These are phyloP conservation scores for Cerastoderma edule DNA, from an alignment of 2,888 invertebrate genomes.

Conservation along the genomic window DNA sequence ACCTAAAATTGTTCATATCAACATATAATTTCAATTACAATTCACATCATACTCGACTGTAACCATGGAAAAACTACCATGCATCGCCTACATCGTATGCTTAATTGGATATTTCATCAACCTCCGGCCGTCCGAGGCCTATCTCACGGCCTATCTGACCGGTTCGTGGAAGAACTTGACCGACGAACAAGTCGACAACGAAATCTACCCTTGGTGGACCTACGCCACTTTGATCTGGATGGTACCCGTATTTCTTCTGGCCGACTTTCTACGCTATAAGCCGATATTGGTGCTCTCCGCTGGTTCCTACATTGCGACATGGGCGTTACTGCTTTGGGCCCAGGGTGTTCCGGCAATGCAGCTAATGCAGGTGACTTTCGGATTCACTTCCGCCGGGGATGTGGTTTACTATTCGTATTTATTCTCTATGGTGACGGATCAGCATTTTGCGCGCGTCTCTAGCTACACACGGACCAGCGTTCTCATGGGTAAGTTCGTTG, in stretches of 20 bases:
- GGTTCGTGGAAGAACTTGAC: conserved; percentile 58
- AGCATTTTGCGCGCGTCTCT: conserved; percentile 92
- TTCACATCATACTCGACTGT: too few relatives aligned
- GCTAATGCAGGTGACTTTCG: conserved; percentile 90
- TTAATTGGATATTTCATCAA: conserved; percentile 63
- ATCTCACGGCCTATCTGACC: conserved; percentile 59
- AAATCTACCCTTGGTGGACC: conserved; percentile 94
- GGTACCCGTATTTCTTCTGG: conserved; percentile 91
- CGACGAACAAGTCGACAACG: conserved; percentile 72
- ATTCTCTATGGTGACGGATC: conserved; percentile 93
- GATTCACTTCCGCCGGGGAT: conserved; percentile 94
- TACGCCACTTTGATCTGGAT: conserved; percentile 91
- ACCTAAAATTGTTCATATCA: too few relatives aligned
- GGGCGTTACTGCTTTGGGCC: conserved; percentile 90
- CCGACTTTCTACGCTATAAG: conserved; percentile 92
- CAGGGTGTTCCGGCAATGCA: conserved; percentile 89
- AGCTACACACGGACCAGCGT: conserved; percentile 93
- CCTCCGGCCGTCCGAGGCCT: conserved; percentile 65
- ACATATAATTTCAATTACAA: too few relatives aligned
- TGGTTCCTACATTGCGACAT: conserved; percentile 89
- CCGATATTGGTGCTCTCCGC: conserved; percentile 94
- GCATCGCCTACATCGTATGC: too few relatives aligned
- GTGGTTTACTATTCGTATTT: conserved; percentile 97
- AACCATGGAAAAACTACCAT: too few relatives aligned
- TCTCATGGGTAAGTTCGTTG: conserved; percentile 91